Conservation (phyloP, 2,113 vertebrate species). For the Callospermophilus lateralis region DNA sequence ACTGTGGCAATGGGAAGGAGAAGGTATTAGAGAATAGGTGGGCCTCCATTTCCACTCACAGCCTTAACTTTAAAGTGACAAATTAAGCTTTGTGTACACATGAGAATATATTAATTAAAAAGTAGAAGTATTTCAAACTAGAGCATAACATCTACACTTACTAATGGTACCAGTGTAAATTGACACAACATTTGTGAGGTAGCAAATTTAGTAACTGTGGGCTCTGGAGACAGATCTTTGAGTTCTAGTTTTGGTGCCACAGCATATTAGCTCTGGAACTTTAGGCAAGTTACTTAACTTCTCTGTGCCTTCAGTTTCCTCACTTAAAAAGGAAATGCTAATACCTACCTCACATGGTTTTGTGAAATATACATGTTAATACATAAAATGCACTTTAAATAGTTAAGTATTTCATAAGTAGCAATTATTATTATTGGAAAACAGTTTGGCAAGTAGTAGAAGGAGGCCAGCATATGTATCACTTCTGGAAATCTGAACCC, state of each 20-base stretch:
- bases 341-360: background rate
- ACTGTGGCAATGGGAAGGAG: background rate
- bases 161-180: background rate
- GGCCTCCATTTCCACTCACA: background rate
- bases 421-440: background rate
- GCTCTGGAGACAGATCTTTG: background rate
- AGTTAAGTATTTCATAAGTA: background rate
- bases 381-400: background rate
- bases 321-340: conserved; percentile 23
- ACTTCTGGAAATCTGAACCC: background rate
- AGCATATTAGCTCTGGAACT: background rate
- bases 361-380: background rate
- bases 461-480: background rate
- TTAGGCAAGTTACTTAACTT: background rate
- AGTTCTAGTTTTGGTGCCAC: background rate
- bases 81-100: background rate
- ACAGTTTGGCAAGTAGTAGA: background rate
- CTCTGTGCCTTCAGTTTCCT: background rate
- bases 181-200: background rate
- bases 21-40: background rate
- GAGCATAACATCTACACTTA: background rate
- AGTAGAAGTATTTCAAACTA: background rate
- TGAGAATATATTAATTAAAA: background rate
- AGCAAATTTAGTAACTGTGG: background rate
- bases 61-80: background rate